phyloP scores from a whole-genome alignment of 2,113 vertebrate genomes.

The Bagarius yarrelli region DNA sequence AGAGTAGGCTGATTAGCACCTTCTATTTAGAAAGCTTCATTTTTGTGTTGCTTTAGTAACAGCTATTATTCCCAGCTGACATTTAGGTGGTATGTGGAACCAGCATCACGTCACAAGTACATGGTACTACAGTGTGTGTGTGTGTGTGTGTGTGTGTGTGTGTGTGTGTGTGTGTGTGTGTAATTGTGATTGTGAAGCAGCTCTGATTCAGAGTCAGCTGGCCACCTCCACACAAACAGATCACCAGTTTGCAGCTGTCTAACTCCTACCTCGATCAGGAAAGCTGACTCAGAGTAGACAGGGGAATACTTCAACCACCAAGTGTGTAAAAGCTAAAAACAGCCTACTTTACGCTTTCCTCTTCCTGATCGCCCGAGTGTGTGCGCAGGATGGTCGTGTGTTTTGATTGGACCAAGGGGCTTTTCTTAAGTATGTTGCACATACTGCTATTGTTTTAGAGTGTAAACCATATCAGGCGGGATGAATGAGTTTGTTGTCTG shows the following conservation, averaged over 20 bases:
- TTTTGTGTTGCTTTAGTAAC: background rate
- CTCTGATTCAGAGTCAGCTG: constrained; percentile 33
- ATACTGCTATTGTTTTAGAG: constrained; percentile 7
- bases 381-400: constrained; percentile 14
- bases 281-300: constrained; percentile 51
- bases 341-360: constrained; percentile 21
- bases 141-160: too few relatives aligned
- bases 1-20: constrained; percentile 7
- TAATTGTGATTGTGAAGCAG: background rate
- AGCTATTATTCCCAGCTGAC: background rate
- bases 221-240: background rate
- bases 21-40: background rate
- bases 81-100: constrained; percentile 6
- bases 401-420: constrained; percentile 11
- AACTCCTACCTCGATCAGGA: constrained; percentile 34
- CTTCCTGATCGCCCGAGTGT: constrained; percentile 38
- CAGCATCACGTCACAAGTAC: background rate
- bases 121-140: background rate
- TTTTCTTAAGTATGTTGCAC: constrained; percentile 18
- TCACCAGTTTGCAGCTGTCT: constrained; percentile 1
- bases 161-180: too few relatives aligned
- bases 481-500: background rate
- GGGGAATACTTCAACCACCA: constrained; percentile 41
- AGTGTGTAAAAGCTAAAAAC: constrained; percentile 46
- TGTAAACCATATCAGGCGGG: background rate